Evolutionary conservation across 1,140 invertebrate species (phyloP).

Genomic region (Mactra quadrangularis): DNA sequence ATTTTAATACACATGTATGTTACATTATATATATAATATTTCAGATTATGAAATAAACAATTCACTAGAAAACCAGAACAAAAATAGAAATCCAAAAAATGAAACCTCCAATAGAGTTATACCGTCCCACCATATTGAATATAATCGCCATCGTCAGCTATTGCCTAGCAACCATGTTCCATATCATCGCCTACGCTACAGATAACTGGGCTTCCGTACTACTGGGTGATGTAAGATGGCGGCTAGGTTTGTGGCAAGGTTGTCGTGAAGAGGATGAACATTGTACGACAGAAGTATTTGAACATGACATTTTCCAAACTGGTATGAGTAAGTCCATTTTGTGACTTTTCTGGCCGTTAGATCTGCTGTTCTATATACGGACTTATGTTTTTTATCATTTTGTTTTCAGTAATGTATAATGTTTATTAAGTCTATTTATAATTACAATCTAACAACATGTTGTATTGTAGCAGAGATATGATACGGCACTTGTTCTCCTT

Average conservation of each 20-base stretch:
- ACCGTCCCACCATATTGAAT: slow-evolving; percentile 52
- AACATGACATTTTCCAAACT: slow-evolving; percentile 37
- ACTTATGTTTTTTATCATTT: too few species aligned
- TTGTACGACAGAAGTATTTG: slow-evolving; percentile 47
- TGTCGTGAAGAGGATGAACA: slow-evolving; percentile 31
- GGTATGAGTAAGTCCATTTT: slow-evolving; percentile 56
- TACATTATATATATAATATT: too few species aligned
- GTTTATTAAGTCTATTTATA: too few species aligned
- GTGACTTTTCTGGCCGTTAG: not conserved
- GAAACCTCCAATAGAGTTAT: slow-evolving; percentile 47
- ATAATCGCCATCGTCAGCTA: slow-evolving; percentile 39
- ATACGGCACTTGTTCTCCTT: too few species aligned
- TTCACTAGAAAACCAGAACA: too few species aligned
- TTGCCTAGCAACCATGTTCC: slow-evolving; percentile 51
- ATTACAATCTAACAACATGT: too few species aligned
- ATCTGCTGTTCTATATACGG: too few species aligned
- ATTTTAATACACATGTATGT: too few species aligned
- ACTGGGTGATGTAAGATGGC: slow-evolving; percentile 32
- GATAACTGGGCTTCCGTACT: slow-evolving; percentile 51
- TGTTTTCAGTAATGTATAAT: too few species aligned
- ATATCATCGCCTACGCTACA: slow-evolving; percentile 57
- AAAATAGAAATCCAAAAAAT: slow-evolving; percentile 34
- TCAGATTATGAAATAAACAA: too few species aligned
- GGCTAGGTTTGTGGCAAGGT: slow-evolving; percentile 55
- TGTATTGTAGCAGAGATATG: too few species aligned